These are phyloP conservation scores for Diarsia brunnea DNA, from an alignment of 2,888 invertebrate species.

Conservation along the genomic window DNA sequence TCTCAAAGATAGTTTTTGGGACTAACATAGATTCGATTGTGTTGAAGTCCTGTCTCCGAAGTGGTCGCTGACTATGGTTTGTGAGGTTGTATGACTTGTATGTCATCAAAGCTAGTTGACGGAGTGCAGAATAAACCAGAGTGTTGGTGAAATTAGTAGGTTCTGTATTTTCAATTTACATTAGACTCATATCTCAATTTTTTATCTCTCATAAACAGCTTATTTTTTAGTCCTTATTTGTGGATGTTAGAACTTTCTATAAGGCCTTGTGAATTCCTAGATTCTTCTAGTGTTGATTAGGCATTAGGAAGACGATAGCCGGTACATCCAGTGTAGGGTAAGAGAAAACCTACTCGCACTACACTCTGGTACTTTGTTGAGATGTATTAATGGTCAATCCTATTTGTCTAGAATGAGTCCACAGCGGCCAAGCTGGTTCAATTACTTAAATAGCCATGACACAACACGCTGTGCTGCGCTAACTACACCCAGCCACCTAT, in stretches of 20 bases:
- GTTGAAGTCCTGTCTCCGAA: background rate
- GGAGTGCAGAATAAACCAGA: background rate
- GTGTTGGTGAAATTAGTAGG: background rate
- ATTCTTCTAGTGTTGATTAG: too few relatives aligned
- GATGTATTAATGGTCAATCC: background rate
- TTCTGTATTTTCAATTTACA: background rate
- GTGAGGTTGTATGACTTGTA: background rate
- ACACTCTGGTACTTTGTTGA: background rate
- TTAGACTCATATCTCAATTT: too few relatives aligned
- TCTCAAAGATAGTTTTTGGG: background rate
- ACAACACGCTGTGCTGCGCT: background rate
- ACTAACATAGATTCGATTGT: background rate
- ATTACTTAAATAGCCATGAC: background rate
- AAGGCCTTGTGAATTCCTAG: too few relatives aligned
- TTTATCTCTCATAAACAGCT: background rate
- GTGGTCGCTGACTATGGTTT: background rate
- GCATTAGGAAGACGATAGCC: too few relatives aligned
- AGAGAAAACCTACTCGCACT: background rate
- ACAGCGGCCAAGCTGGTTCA: background rate
- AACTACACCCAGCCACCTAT: background rate
- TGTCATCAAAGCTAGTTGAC: background rate
- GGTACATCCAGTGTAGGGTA: background rate
- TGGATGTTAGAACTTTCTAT: background rate
- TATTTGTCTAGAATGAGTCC: background rate
- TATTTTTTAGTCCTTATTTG: background rate